Conservation (phyloP, 2,888 invertebrate genomes). For the Ellobium chinense region DNA sequence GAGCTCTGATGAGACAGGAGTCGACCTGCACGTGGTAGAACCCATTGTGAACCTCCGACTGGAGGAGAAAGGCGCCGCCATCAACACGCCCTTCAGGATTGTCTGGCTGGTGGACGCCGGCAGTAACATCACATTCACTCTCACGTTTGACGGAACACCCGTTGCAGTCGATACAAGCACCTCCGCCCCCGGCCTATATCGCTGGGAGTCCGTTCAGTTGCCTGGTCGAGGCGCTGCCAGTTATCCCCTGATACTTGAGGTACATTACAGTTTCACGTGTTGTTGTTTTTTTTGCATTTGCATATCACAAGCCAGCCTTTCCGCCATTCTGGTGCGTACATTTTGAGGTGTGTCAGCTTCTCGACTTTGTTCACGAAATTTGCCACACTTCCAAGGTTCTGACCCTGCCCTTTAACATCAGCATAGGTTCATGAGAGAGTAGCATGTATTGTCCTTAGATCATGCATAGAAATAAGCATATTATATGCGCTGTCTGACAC, state of each 20-base stretch:
- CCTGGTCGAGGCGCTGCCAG: slow-evolving; percentile 5
- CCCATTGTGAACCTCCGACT: not conserved
- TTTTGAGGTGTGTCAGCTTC: too few relatives aligned
- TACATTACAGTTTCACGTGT: too few relatives aligned
- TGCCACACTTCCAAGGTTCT: too few relatives aligned
- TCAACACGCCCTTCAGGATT: not conserved
- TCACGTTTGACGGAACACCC: not conserved
- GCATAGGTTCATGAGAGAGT: too few relatives aligned
- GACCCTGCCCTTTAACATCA: too few relatives aligned
- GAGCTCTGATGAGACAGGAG: not conserved
- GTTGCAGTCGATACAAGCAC: not conserved
- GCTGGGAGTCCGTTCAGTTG: slow-evolving; percentile 32
- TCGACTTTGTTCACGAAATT: too few relatives aligned
- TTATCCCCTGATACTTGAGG: slow-evolving; percentile 44
- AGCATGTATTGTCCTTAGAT: too few relatives aligned
- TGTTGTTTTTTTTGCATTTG: too few relatives aligned
- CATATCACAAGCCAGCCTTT: too few relatives aligned
- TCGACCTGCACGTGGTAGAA: not conserved
- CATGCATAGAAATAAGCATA: too few relatives aligned
- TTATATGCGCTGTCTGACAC: too few relatives aligned
- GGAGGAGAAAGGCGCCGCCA: not conserved
- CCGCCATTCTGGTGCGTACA: too few relatives aligned
- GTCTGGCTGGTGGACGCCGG: slow-evolving; percentile 7
- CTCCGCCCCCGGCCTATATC: not conserved
- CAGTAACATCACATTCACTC: not conserved